Percentiles rank a stretch among this genome's conserved stretches.
These are phyloP conservation scores for Alauda arvensis DNA, from an alignment of 2,797 vertebrate species.

Conservation along the genomic window DNA sequence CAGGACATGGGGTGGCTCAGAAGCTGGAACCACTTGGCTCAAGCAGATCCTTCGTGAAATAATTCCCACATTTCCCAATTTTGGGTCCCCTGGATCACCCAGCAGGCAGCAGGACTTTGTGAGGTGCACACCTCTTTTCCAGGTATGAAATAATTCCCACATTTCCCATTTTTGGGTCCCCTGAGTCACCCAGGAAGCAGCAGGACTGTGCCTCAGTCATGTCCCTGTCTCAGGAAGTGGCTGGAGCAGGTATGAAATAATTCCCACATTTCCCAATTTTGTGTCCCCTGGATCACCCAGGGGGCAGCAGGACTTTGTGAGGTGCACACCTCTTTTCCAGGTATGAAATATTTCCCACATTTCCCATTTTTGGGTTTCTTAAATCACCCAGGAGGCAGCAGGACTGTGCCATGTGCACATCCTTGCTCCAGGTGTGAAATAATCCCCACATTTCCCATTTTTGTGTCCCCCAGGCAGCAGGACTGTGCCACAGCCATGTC, in stretches of 20 bases:
- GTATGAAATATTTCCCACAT: no score
- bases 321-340: no score
- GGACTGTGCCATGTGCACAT: no score
- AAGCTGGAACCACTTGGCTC: neutral
- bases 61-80: neutral
- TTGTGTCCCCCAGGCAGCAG: no score
- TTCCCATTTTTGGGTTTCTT: no score
- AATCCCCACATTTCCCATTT: no score
- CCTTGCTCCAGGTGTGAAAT: no score
- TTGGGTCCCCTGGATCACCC: neutral
- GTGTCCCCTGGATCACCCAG: neutral
- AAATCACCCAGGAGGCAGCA: no score
- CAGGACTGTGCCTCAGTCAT: neutral
- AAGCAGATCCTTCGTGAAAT: neutral
- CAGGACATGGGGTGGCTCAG: neutral
- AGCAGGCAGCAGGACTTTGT: neutral
- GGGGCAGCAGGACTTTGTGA: neutral
- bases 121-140: no score
- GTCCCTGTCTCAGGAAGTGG: neutral
- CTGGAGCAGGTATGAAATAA: neutral
- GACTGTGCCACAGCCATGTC: no score
- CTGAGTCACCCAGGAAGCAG: neutral
- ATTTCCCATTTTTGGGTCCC: neutral
- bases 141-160: neutral
- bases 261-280: rapidly evolving